A percentile compares a stretch with the other conserved stretches of the same genome.
phyloP scores from a whole-genome alignment of 2,888 invertebrate genomes.

The Lepetodrilus schrolli region DNA sequence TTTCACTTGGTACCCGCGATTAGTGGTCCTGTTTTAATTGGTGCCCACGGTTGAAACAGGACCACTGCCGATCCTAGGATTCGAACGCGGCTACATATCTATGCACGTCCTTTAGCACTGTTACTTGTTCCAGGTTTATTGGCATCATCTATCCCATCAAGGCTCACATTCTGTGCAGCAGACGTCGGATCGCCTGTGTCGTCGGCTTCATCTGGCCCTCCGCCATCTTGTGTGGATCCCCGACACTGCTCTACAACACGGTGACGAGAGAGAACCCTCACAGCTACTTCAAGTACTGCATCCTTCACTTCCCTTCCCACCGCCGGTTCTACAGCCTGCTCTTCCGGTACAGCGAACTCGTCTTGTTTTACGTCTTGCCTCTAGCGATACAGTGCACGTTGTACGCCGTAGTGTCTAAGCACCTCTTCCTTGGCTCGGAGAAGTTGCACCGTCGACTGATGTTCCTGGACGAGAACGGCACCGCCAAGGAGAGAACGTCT shows the following conservation, averaged over 20 bases:
- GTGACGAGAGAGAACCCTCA: constrained; percentile 52
- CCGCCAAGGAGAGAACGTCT: constrained; percentile 51
- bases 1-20: too few species aligned
- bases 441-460: constrained; percentile 61
- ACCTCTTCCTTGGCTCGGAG: constrained; percentile 69
- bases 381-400: constrained; percentile 71
- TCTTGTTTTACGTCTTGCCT: constrained; percentile 73
- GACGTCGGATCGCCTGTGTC: constrained; percentile 68
- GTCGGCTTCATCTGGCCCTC: constrained; percentile 73
- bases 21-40: too few species aligned
- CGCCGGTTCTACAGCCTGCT: constrained; percentile 54
- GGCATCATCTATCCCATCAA: constrained; percentile 75
- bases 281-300: constrained; percentile 65
- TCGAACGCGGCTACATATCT: too few species aligned
- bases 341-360: constrained; percentile 72
- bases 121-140: constrained; percentile 71
- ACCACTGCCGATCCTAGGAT: too few species aligned
- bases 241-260: constrained; percentile 71
- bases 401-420: constrained; percentile 71
- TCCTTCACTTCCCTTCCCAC: constrained; percentile 63
- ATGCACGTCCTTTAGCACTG: too few species aligned
- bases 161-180: constrained; percentile 74
- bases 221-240: constrained; percentile 69
- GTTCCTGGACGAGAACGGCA: constrained; percentile 53
- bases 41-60: too few species aligned